Base-by-base conservation (phyloP, 2,888 invertebrate genomes). In the Polydrusus tereticollis region DNA sequence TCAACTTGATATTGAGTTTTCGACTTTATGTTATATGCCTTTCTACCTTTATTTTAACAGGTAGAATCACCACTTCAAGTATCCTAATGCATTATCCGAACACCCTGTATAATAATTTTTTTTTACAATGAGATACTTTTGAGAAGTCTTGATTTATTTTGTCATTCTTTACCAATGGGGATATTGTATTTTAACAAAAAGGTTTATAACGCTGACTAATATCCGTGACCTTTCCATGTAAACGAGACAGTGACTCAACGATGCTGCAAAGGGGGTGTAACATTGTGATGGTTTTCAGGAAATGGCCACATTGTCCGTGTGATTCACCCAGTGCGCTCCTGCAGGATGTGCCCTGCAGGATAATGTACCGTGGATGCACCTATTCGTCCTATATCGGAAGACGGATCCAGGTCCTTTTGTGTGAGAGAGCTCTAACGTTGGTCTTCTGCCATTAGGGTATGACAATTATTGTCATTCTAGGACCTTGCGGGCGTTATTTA, bases 281-380 rank as follows among this genome's bases (percentile, higher is more conserved):
- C 59, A 60, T 62, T 41, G 62, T 65, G 68, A 72, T 63, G 60
- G 50, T 69, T 69, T 69, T 60, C 79, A 79, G 82, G 80, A 82
- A 83, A 82, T 81, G 82, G 81, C 77, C 80, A 78, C 79, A 82
- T 83, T 82, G 81, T 83, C 82, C 80, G 77, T 80, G 80, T 83
- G 84, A 84, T 83, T 83, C 83, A 83, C 81, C 79, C 83, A 83
- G 83, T 83, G 83, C 83, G 43, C 23, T 58, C 26, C 50, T 38
- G 21, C 72, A 72, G 67, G 72, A 72, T 67, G 58, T 41, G 69
- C 20, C 69, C 81, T 82, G 78, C 80, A 79, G 80, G 81, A 82
- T 82, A 82, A 83, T 83, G 83, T 81, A 82, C 81, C 81, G 81
- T 82, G 81, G 82, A 82, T 83, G 82, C 82, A 83, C 83, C 82